A percentile compares a stretch with the other conserved stretches of the same genome.
phyloP scores from a whole-genome alignment of 2,113 vertebrate species.

The Oxyruncus cristatus region DNA sequence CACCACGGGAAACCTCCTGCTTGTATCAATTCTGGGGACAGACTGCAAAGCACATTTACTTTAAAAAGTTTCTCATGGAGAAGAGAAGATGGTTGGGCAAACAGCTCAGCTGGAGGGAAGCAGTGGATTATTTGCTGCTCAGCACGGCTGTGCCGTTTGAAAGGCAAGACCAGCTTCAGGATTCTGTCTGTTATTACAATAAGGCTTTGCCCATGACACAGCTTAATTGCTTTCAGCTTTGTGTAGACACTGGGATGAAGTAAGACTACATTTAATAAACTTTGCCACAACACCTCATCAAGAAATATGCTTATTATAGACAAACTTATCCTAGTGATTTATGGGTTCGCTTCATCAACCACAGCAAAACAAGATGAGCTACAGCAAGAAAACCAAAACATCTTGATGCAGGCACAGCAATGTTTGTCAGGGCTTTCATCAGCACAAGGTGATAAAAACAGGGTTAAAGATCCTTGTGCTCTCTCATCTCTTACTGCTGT shows the following conservation, averaged over 20 bases:
- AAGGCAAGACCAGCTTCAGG: background rate
- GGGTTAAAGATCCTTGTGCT: background rate
- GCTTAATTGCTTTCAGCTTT: background rate
- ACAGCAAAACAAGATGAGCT: background rate
- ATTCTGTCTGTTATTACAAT: background rate
- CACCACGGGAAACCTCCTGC: background rate
- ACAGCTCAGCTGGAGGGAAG: constrained; percentile 6
- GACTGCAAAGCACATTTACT: background rate
- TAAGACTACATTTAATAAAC: background rate
- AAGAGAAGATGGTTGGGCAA: background rate
- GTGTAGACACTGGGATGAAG: background rate
- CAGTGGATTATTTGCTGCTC: background rate
- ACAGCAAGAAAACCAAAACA: background rate
- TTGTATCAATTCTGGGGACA: fast-evolving
- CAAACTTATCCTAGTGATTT: background rate
- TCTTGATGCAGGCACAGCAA: background rate
- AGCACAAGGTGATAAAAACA: background rate
- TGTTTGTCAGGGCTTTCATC: background rate
- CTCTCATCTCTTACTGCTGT: fast-evolving
- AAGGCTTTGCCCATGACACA: background rate
- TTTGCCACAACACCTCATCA: background rate
- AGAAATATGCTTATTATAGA: background rate
- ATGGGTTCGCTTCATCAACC: background rate
- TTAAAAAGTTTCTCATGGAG: background rate
- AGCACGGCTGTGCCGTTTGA: background rate